Evolutionary conservation across 1,140 invertebrate species (phyloP).

Genomic region (Asobara japonica): DNA sequence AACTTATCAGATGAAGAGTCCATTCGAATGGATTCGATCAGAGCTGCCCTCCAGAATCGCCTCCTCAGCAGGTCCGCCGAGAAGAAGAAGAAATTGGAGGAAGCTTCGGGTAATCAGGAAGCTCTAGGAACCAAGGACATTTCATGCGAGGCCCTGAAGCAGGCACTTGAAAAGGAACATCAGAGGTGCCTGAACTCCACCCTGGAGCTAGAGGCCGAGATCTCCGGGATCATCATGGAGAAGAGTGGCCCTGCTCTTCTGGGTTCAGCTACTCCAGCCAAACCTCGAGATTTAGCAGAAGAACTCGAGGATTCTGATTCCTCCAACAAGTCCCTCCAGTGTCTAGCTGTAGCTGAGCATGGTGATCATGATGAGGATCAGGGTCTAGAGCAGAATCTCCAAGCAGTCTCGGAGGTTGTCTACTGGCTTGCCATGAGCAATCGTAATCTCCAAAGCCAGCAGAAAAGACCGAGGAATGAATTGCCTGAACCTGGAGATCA

Average conservation of each 20-base stretch:
- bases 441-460: background rate
- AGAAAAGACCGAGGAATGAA: background rate
- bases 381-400: constrained; percentile 21
- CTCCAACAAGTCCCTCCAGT: background rate
- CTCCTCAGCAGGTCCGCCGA: background rate
- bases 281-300: background rate
- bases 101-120: too few relatives aligned
- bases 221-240: too few relatives aligned
- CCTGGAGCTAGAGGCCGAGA: background rate
- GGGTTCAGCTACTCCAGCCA: too few relatives aligned
- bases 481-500: background rate
- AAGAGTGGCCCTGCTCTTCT: too few relatives aligned
- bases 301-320: background rate
- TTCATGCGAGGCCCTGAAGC: background rate
- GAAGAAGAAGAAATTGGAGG: background rate
- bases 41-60: background rate
- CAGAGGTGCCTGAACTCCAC: background rate
- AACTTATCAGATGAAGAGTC: background rate
- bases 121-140: too few relatives aligned
- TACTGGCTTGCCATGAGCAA: constrained; percentile 21
- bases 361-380: constrained; percentile 6
- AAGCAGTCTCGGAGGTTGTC: constrained; percentile 26
- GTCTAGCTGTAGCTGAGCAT: background rate
- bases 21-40: background rate
- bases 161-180: background rate